Evolutionary conservation across 37 sponge, comb jelly and placozoan species (phyloP), one percentile per base, ranked within the genome.

Genomic region (Crambe crambe): DNA sequence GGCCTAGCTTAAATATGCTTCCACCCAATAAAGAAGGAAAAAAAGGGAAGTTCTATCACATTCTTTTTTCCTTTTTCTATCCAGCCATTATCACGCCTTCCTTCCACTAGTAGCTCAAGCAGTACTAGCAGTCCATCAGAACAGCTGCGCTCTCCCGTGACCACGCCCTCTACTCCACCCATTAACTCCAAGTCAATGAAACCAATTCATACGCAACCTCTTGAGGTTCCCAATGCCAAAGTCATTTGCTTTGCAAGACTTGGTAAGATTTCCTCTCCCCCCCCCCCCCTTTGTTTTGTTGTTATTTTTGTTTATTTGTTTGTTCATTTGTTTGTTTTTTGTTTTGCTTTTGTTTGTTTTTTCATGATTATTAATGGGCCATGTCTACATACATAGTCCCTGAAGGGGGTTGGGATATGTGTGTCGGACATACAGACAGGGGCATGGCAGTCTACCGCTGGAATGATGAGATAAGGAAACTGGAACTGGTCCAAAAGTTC

Each of bases 381-480:
- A 29, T 32, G 35, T 67, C 3, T 37, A 37, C 3, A 26, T 30
- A 3, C 21, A 21, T 32, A 70, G 71, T 37, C 9, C 43, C 71
- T 73, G 74, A 73, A 23, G 74, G 57, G 3, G 21, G 10, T 9
- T 56, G 57, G 27, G 84, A 83, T 2, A 70, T 94, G 42, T 87
- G 80, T 67, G 85, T 90, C 22, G 95, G 91, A 0, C 69, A 72
- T 31, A 94, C 95, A 43, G 95, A 94, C 44, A 44, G 91, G n/a
- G 51, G 59, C 8, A 83, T 94, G 32, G 47, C 77, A 34, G 79
- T 77, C 17, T 90, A 87, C 54, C 78, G 80, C 12, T 94, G 95
- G 95, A 60, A 56, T 26, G 41, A 58, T 2, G 78, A 60, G 10
- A 25, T 30, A 10, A 47, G 51, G 27, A 23, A 58, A 22, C 71